Evolutionary conservation across 1,140 invertebrate genomes (phyloP), one percentile per base, ranked within the genome.

Genomic region (Lepidurus couesii): DNA sequence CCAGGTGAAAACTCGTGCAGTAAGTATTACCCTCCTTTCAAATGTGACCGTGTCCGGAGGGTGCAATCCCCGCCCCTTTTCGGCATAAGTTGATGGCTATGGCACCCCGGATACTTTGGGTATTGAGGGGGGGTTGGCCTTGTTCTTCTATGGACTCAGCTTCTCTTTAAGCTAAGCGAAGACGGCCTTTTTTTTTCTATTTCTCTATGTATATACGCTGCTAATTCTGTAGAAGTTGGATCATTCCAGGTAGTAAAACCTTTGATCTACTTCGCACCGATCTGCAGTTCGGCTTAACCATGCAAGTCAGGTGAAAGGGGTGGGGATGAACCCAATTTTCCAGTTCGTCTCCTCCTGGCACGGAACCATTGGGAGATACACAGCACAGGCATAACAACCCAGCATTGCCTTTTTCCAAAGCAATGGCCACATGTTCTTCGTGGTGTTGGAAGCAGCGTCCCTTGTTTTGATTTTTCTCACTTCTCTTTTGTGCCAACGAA

Each of bases 1-100:
- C 81, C 80, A 82, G 81, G 81, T 82, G 81, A 82, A 77, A 80
- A 79, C 77, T 75, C 43, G 42, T 42, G 74, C 53, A 80, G 78
- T 77, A 42, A 26, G 24, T 34, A 45, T 45, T 44, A n/a, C 43
- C 43, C 75, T 34, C 47, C 47, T 77, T 77, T 45, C 75, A 77
- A 47, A 11, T 77, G 24, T 75, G 34, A 44, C 74, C 74, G n/a
- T 42, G 43, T 42, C 74, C 34, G 74, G 34, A 42, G 74, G 74
- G 74, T 42, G 74, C 34, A 75, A 44, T 75, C 74, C 74, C 34
- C 74, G 34, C 34, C 74, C 74, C 34, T 42, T 77, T 77, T 77
- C 26, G 24, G 44, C 47, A n/a, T 77, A 44, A 77, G 24, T 77
- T 77, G 43, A 42, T 42, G 43, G 43, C 47, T 21, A 7, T 65